Evolutionary conservation across 2,888 invertebrate genomes (phyloP).

Genomic region (Dryobotodes eremita): DNA sequence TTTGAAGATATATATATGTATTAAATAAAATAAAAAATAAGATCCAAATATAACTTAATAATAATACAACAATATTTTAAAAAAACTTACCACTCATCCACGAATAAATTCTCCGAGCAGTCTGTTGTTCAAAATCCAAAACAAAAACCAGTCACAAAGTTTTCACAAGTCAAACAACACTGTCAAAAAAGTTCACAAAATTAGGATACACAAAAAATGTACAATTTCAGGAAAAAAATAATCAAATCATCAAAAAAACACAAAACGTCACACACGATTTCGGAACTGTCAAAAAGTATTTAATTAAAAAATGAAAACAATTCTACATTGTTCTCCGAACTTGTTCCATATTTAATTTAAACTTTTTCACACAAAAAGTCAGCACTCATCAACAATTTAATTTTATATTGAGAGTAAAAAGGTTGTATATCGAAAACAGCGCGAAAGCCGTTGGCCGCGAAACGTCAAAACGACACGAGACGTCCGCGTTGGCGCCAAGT

Average conservation of each 20-base stretch:
- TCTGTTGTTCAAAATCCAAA: conserved; percentile 47
- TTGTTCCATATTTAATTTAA: conserved; percentile 59
- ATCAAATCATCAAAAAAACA: conserved; percentile 31
- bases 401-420: conserved; percentile 42
- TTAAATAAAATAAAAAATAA: too few relatives aligned
- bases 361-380: conserved; percentile 58
- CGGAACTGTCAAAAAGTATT: conserved; percentile 61
- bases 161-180: conserved; percentile 53
- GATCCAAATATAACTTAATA: too few relatives aligned
- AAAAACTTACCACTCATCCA: conserved; percentile 47
- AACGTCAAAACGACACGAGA: conserved; percentile 71
- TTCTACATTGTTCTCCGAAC: conserved; percentile 43
- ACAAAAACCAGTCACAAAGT: conserved; percentile 41
- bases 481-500: conserved; percentile 72
- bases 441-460: conserved; percentile 67
- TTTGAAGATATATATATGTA: too few relatives aligned
- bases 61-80: background rate
- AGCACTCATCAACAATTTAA: conserved; percentile 41
- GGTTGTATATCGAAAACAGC: conserved; percentile 52
- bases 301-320: conserved; percentile 61
- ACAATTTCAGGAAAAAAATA: conserved; percentile 22
- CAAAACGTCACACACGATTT: conserved; percentile 46
- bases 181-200: conserved; percentile 43
- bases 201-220: conserved; percentile 21
- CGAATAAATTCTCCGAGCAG: background rate